These are phyloP conservation scores for Channallabes apus DNA, from an alignment of 2,797 vertebrate genomes.

Conservation along the genomic window DNA sequence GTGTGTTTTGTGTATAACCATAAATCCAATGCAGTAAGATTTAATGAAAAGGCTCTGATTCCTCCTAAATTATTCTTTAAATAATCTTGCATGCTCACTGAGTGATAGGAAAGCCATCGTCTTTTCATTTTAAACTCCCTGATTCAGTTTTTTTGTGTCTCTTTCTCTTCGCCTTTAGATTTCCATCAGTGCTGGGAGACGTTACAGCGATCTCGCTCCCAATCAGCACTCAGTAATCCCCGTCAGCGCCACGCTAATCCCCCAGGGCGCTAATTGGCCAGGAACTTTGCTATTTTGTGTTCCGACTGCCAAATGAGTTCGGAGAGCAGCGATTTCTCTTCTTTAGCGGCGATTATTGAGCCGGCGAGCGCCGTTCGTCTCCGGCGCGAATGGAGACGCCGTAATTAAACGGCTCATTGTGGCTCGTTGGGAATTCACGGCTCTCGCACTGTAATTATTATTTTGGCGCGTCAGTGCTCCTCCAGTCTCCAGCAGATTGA, in stretches of 20 bases:
- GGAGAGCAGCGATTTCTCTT: conserved; percentile 56
- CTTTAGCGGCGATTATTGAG: conserved; percentile 62
- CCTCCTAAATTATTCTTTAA: not conserved
- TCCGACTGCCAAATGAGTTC: conserved; percentile 74
- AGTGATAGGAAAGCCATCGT: not conserved
- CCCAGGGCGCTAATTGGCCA: conserved; percentile 72
- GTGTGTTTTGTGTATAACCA: not conserved
- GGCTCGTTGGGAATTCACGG: conserved; percentile 76
- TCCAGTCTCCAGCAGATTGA: conserved; percentile 71
- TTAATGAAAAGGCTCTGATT: not conserved
- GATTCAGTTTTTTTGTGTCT: not conserved
- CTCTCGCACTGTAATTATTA: conserved; percentile 75
- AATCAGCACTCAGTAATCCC: conserved; percentile 66
- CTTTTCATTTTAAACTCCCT: not conserved
- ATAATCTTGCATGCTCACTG: not conserved
- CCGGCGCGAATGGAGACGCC: conserved; percentile 68
- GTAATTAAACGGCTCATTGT: conserved; percentile 81
- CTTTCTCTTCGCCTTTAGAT: not conserved
- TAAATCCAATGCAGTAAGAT: not conserved
- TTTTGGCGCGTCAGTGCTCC: conserved; percentile 74
- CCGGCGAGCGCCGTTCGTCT: conserved; percentile 67
- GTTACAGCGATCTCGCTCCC: conserved; percentile 68
- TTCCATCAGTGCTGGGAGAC: not conserved
- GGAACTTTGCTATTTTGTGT: conserved; percentile 70
- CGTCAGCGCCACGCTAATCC: conserved; percentile 59